A percentile compares a stretch with the other conserved stretches of the same genome.
phyloP scores from a whole-genome alignment of 2,113 vertebrate genomes.

The Tautogolabrus adspersus region DNA sequence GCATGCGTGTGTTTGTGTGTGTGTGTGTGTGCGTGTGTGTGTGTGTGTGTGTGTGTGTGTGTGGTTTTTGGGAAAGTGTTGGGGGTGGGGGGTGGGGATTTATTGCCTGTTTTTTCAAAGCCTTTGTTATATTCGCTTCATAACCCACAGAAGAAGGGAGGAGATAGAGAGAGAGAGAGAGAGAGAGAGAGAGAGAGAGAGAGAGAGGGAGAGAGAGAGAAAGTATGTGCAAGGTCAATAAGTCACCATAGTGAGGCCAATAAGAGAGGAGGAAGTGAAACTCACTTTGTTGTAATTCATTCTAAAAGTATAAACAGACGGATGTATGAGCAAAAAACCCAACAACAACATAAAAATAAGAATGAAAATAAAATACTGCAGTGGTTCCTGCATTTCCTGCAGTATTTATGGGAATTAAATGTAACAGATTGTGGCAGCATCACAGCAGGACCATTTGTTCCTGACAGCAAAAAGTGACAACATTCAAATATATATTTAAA shows the following conservation, averaged over 20 bases:
- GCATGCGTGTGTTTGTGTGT: slow-evolving; percentile 17
- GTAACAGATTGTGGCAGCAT: not conserved
- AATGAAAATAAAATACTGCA: not conserved
- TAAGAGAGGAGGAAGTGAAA: slow-evolving; percentile 26
- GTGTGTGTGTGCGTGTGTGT: not conserved
- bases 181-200: no score
- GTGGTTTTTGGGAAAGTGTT: no score
- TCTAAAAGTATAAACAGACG: slow-evolving; percentile 15
- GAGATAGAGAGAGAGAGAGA: no score
- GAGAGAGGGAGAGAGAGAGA: not conserved
- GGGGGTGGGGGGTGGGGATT: slow-evolving; percentile 27
- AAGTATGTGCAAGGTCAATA: not conserved
- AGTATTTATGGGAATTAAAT: no score
- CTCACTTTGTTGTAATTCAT: slow-evolving; percentile 32
- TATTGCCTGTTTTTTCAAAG: slow-evolving; percentile 3
- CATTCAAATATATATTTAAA: no score
- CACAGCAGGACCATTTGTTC: not conserved
- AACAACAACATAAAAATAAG: not conserved
- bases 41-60: not conserved
- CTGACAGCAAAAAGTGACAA: no score
- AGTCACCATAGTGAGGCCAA: slow-evolving; percentile 8
- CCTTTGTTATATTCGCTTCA: slow-evolving; percentile 40
- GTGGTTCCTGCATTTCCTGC: slow-evolving; percentile 9
- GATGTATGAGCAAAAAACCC: no score
- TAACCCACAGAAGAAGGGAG: slow-evolving; percentile 12